Percentiles rank a stretch among this genome's conserved stretches.
Conservation (phyloP, 2,113 vertebrate genomes). For the Coryphaenoides rupestris region DNA sequence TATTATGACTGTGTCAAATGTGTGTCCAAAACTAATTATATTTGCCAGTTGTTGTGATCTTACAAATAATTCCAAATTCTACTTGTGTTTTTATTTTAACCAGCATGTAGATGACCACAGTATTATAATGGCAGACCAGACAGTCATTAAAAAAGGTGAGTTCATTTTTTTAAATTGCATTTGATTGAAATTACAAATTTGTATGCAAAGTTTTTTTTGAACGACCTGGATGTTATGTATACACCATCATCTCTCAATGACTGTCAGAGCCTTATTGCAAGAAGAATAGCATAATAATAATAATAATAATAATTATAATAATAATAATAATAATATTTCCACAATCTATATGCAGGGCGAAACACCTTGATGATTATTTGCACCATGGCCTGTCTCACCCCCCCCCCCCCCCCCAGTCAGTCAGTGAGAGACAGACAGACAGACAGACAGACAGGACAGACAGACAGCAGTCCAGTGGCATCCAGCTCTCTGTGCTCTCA, state of each 20-base stretch:
- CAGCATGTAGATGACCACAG: conserved; percentile 94
- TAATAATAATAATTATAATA: no score
- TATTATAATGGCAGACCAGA: conserved; percentile 92
- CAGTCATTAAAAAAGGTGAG: conserved; percentile 98
- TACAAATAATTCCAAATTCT: conserved; percentile 11
- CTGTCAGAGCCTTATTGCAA: conserved; percentile 30
- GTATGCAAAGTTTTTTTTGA: no score
- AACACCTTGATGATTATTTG: conserved; percentile 40
- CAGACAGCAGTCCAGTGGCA: conserved; percentile 43
- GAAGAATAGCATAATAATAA: neutral
- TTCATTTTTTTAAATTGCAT: conserved; percentile 18
- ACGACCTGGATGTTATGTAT: conserved; percentile 6
- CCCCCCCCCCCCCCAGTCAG: no score
- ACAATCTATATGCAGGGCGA: conserved; percentile 28
- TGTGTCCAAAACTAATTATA: neutral
- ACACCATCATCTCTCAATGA: conserved; percentile 26
- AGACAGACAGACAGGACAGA: conserved; percentile 19
- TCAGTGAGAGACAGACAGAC: conserved; percentile 19
- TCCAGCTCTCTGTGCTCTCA: conserved; percentile 26
- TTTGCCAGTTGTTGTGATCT: no score
- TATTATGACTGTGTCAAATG: conserved; percentile 17
- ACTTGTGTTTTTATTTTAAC: conserved; percentile 50
- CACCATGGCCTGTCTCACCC: conserved; percentile 45
- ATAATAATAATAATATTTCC: conserved; percentile 15
- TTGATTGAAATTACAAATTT: no score